These are phyloP conservation scores for Climacteris rufus DNA, from an alignment of 2,113 vertebrate genomes.

Conservation along the genomic window DNA sequence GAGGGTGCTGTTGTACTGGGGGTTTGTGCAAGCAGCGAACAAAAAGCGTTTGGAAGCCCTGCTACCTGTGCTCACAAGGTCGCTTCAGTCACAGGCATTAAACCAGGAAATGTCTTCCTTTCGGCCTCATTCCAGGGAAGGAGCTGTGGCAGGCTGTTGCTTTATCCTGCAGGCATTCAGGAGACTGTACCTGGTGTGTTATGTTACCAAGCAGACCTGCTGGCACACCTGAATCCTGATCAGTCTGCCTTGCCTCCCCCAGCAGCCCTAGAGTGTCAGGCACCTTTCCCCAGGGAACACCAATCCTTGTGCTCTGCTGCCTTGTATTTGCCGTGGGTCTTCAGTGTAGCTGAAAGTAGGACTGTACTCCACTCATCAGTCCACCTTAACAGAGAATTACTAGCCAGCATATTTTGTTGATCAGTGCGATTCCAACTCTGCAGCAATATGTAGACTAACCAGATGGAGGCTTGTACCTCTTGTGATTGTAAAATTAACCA, in stretches of 20 bases:
- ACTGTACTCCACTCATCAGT: not conserved
- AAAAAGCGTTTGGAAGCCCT: not conserved
- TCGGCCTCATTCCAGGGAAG: not conserved
- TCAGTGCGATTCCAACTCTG: slow-evolving; percentile 43
- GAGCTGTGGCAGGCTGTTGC: not conserved
- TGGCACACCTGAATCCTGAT: not conserved
- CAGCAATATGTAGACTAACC: slow-evolving; percentile 54
- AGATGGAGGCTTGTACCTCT: slow-evolving; percentile 63
- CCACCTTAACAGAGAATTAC: slow-evolving; percentile 46
- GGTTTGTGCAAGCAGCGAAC: not conserved
- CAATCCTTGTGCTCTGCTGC: fast-evolving
- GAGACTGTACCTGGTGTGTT: not conserved
- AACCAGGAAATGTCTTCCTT: not conserved
- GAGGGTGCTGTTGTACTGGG: not conserved
- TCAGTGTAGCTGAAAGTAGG: not conserved
- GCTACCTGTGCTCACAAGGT: not conserved
- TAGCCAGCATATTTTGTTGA: slow-evolving; percentile 55
- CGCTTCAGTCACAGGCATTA: not conserved
- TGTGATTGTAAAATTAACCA: slow-evolving; percentile 58
- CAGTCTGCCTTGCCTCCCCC: fast-evolving
- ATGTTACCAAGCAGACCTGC: not conserved
- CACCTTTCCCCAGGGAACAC: fast-evolving
- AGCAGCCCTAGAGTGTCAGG: not conserved
- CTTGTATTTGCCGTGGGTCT: not conserved
- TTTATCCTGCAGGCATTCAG: fast-evolving